Evolutionary conservation across 2,888 invertebrate genomes (phyloP), one percentile per base, ranked within the genome.

Genomic region (Aplocera efformata): DNA sequence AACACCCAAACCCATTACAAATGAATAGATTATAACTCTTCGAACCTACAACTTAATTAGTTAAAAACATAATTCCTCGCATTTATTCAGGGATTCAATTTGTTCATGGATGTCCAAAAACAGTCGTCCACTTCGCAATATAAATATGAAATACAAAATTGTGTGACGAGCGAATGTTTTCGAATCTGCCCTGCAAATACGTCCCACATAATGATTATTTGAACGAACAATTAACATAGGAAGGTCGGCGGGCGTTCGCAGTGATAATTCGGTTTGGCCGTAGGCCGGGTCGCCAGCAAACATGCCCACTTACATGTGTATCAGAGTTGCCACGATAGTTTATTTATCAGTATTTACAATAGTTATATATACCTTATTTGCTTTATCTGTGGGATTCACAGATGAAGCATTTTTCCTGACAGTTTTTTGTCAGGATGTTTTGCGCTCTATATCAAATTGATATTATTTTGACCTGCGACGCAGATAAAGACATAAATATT

Each of bases 161-260:
- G 63, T 68, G 57, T 69, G 61, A 56, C 59, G 56, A 49, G 58
- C 56, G 58, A 63, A 71, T 77, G 77, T 78, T 76, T 75, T 72
- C 64, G 70, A 71, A 75, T 74, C 68, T 68, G 57, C 59, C 62
- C 58, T 62, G 76, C 70, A 79, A 79, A 82, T 69, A 81, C 64
- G 75, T 69, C 78, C 79, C 75, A 70, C 75, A 72, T 81, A 82
- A 82, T 82, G 72, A 81, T 80, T 83, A 79, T 82, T 81, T 80
- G 81, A 75, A 72, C 69, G 69, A 62, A 72, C 73, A 79, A 79
- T 81, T 82, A 82, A 72, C 78, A 73, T 72, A 57, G 60, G 68
- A 64, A 67, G 55, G 60, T 61, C 62, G 77, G 72, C 67, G 67
- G 63, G 56, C 57, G 64, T 61, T 60, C 60, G 66, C 62, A 70